A percentile compares a stretch with the other conserved stretches of the same genome.
These are phyloP conservation scores for Chloroceryle inda DNA, from an alignment of 2,797 vertebrate species.

Conservation along the genomic window DNA sequence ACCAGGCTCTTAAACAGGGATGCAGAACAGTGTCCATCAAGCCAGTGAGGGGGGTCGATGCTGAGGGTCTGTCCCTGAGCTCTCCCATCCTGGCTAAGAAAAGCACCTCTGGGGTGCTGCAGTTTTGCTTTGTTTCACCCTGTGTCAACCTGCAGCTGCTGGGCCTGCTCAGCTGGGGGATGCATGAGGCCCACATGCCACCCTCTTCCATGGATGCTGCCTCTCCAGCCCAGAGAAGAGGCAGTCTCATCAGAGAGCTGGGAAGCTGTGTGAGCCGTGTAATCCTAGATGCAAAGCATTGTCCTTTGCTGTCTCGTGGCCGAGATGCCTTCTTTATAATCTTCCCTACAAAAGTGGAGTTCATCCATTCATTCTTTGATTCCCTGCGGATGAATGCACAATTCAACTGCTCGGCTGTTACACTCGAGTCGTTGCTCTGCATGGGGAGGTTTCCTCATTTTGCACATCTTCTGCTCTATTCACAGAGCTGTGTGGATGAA, in stretches of 20 bases:
- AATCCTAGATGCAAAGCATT: neutral
- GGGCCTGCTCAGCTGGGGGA: neutral
- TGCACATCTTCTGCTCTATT: constrained; percentile 27
- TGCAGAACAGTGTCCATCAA: neutral
- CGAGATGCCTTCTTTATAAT: neutral
- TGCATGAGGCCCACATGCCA: fast-evolving
- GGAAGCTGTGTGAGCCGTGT: neutral
- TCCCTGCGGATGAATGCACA: neutral
- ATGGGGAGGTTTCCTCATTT: neutral
- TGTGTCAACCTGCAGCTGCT: neutral
- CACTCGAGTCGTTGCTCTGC: neutral
- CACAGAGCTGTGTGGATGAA: constrained; percentile 16
- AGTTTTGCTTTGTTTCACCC: neutral
- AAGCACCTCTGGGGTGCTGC: neutral
- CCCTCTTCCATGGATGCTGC: neutral
- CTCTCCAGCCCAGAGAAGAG: neutral
- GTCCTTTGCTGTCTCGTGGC: neutral
- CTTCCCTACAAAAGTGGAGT: neutral
- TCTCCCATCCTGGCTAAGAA: neutral
- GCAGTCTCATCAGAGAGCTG: neutral
- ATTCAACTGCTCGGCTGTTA: neutral
- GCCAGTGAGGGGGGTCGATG: fast-evolving
- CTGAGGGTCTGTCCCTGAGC: neutral
- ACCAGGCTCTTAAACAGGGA: neutral
- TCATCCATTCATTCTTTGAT: neutral